Conservation (phyloP, 2,888 invertebrate species). For the Rutpela maculata region DNA sequence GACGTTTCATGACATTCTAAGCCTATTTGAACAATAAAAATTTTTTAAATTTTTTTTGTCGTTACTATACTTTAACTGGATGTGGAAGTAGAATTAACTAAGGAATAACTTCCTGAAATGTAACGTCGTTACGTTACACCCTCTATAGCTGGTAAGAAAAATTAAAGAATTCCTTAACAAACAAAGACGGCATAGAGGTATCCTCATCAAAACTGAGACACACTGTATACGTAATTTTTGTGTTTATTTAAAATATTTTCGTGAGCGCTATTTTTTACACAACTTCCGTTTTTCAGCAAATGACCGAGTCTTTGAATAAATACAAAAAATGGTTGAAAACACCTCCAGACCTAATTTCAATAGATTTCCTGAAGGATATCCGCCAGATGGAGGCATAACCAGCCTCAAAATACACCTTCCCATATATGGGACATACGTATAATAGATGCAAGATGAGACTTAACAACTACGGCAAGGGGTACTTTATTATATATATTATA, state of each 20-base stretch:
- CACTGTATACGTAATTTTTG: too few species aligned
- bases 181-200: too few species aligned
- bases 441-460: conserved; percentile 29
- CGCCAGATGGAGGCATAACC: conserved; percentile 60
- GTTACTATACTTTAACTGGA: too few species aligned
- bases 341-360: conserved; percentile 55
- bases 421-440: conserved; percentile 32
- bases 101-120: too few species aligned
- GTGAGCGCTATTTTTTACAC: neutral
- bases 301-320: conserved; percentile 9
- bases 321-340: conserved; percentile 25
- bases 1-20: too few species aligned
- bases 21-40: too few species aligned
- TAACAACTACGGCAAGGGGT: conserved; percentile 16
- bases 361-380: conserved; percentile 65
- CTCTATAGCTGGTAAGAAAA: too few species aligned
- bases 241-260: neutral
- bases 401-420: conserved; percentile 35
- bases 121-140: too few species aligned
- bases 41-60: too few species aligned
- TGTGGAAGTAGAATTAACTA: too few species aligned
- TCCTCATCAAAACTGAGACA: too few species aligned
- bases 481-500: neutral
- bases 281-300: conserved; percentile 9
- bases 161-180: too few species aligned